Percentiles rank a stretch among this genome's conserved stretches.
Conservation (phyloP, 2,797 vertebrate genomes). For the Peromyscus attwateri region DNA sequence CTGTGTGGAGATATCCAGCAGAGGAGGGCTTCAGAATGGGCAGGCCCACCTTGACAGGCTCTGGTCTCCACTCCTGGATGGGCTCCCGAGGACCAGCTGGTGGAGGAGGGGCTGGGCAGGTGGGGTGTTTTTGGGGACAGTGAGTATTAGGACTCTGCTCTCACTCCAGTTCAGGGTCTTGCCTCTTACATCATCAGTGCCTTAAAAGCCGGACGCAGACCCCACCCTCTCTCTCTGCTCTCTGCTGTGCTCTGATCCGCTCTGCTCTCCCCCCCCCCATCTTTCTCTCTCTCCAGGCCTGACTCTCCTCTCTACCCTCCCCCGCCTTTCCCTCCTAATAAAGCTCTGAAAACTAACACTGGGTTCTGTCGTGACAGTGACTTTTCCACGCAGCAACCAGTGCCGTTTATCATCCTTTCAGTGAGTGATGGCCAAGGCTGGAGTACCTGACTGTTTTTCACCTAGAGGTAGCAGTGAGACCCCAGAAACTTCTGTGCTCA, state of each 20-base stretch:
- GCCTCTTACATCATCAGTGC: too few relatives aligned
- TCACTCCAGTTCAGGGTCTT: too few relatives aligned
- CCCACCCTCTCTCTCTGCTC: too few relatives aligned
- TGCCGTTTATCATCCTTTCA: not conserved
- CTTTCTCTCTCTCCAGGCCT: too few relatives aligned
- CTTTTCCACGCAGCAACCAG: too few relatives aligned
- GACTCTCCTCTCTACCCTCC: too few relatives aligned
- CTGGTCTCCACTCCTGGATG: constrained; percentile 1
- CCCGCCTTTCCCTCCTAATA: too few relatives aligned
- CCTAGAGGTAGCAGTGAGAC: not conserved
- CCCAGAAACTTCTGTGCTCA: constrained; percentile 31
- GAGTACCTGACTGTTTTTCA: constrained; percentile 41
- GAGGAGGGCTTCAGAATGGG: constrained; percentile 28
- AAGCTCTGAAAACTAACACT: too few relatives aligned
- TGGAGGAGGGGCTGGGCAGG: not conserved
- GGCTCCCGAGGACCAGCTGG: not conserved
- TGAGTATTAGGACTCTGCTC: not conserved
- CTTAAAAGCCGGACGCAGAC: too few relatives aligned
- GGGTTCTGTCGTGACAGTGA: too few relatives aligned
- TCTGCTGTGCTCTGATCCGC: too few relatives aligned
- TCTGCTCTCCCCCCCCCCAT: too few relatives aligned
- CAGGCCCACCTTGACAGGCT: not conserved
- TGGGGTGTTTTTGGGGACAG: not conserved
- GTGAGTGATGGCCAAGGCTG: fast-evolving
- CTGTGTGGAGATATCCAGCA: constrained; percentile 66